Percentiles rank a stretch among this genome's conserved stretches.
Evolutionary conservation across 2,113 vertebrate genomes (phyloP).

Genomic region (Sminthopsis crassicaudata): DNA sequence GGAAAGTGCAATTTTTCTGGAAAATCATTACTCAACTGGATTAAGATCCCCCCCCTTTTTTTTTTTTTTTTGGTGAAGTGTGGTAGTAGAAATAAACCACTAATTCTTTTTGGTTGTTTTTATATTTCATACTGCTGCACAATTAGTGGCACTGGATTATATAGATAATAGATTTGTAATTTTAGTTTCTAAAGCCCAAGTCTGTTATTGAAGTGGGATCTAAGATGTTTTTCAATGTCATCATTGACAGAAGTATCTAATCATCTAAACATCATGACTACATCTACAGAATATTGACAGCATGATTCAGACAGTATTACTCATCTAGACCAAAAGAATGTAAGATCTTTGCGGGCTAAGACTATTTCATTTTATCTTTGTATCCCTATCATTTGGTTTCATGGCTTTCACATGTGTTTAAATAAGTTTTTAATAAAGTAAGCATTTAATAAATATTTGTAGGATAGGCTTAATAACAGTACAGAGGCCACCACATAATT

Average conservation of each 20-base stretch:
- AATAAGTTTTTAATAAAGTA: background rate
- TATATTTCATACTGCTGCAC: constrained; percentile 30
- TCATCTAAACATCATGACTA: background rate
- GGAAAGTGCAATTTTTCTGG: background rate
- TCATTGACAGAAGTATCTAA: background rate
- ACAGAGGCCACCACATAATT: background rate
- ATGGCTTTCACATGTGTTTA: background rate
- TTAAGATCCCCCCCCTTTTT: background rate
- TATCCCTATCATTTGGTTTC: background rate
- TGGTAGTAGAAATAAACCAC: background rate
- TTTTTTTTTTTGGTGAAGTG: background rate
- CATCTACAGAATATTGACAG: background rate
- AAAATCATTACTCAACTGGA: background rate
- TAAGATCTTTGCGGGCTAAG: background rate
- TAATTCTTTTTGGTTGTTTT: background rate
- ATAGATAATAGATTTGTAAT: constrained; percentile 61
- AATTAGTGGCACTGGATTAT: constrained; percentile 37
- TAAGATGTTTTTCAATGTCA: constrained; percentile 52
- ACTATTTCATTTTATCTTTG: background rate
- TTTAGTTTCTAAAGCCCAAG: constrained; percentile 48
- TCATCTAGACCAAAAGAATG: background rate
- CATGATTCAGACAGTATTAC: background rate
- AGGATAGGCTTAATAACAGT: background rate
- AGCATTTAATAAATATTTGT: background rate
- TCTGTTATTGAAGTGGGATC: constrained; percentile 56